phyloP scores from a whole-genome alignment of 1,140 invertebrate genomes.

The Wiebesia pumilae region DNA sequence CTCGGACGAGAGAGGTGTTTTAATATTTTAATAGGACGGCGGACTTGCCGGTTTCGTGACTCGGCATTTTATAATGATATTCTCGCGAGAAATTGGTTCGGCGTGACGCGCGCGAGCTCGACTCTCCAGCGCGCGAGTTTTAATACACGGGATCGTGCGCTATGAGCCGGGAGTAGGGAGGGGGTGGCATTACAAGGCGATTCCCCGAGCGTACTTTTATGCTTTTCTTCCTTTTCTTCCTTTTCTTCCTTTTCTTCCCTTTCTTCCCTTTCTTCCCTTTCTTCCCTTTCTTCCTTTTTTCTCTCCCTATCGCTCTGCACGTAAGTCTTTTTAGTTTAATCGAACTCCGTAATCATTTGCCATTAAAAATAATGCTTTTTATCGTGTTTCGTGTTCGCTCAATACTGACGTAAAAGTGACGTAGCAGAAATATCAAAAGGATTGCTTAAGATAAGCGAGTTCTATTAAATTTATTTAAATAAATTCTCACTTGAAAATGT shows the following conservation, averaged over 20 bases:
- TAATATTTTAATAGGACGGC: slow-evolving; percentile 75
- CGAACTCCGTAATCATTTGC: slow-evolving; percentile 40
- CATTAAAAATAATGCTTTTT: slow-evolving; percentile 37
- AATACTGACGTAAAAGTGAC: slow-evolving; percentile 30
- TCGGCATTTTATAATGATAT: slow-evolving; percentile 75
- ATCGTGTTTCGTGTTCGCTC: slow-evolving; percentile 30
- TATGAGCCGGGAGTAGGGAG: neutral
- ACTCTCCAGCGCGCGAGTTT: slow-evolving; percentile 56
- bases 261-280: slow-evolving; percentile 9
- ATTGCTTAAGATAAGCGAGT: slow-evolving; percentile 20
- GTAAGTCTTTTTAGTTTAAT: slow-evolving; percentile 45
- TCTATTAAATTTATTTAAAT: slow-evolving; percentile 32
- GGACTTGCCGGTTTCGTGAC: slow-evolving; percentile 66
- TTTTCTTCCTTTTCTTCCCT: slow-evolving; percentile 23
- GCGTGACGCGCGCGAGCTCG: slow-evolving; percentile 61
- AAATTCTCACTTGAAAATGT: slow-evolving; percentile 26
- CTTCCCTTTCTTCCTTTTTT: slow-evolving; percentile 12
- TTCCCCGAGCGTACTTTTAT: slow-evolving; percentile 50
- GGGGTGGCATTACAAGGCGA: slow-evolving; percentile 50
- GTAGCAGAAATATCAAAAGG: slow-evolving; percentile 30
- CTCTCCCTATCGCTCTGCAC: slow-evolving; percentile 34
- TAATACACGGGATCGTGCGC: slow-evolving; percentile 23
- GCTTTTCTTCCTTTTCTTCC: slow-evolving; percentile 42
- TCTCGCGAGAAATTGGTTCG: slow-evolving; percentile 71
- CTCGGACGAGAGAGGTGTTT: slow-evolving; percentile 66